Evolutionary conservation across 2,797 vertebrate genomes (phyloP), one percentile per base, ranked within the genome.

Genomic region (Coregonus ussuriensis): DNA sequence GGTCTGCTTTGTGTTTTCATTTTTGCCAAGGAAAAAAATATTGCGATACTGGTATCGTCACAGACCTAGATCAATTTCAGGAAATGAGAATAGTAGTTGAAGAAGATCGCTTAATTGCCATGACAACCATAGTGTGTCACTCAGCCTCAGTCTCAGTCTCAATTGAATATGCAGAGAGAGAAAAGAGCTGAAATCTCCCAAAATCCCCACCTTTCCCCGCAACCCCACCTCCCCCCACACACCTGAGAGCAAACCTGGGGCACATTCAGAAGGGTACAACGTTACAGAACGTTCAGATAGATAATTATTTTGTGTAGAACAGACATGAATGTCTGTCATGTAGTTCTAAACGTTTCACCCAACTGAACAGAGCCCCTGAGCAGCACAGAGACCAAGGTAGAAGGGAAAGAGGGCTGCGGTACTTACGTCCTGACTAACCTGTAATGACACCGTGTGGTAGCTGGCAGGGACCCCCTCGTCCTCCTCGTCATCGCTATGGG

Each of bases 341-440:
- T 63, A 25, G 56, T 59, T 21, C 56, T 16, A 6, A 56, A 56
- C n/a, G n/a, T 62, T 62, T 62, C 56, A 62, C n/a, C 56, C 56
- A 18, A 62, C 6, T 21, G 56, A 62, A 62, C 2, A 6, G n/a
- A 68, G 18, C 52, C n/a, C 6, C 35, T n/a, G 18, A 4, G 31
- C 35, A 16, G 25, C 1, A 74, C 3, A 63, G 83, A 88, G 93
- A 91, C 9, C 41, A 47, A 47, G 41, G 41, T 25, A 74, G 88
- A 92, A 89, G 86, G 95, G 92, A 86, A 90, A 95, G 96, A 96
- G 94, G 93, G 92, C 91, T 91, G 91, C 82, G 91, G 94, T 99
- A 99, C 98, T 99, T 99, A 99, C 98, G 75, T 99, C 97, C 93
- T 97, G 97, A 99, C 98, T 99, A 98, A 99, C 98, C 98, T 99